A percentile compares a stretch with the other conserved stretches of the same genome.
phyloP scores from a whole-genome alignment of 2,113 vertebrate species.

The Sarotherodon lohbergeri region DNA sequence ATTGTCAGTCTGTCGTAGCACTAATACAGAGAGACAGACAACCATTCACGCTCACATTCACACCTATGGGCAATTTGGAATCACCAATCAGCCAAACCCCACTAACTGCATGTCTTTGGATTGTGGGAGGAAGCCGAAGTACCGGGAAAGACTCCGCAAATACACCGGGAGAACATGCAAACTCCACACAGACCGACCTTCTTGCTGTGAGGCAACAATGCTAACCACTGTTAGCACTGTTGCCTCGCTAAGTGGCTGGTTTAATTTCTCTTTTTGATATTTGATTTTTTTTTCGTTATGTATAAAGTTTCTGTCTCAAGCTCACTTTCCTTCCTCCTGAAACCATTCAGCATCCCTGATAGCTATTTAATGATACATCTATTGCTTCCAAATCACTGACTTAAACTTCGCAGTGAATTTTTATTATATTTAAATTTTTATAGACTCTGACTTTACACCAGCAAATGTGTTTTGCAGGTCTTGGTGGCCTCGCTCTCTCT shows the following conservation, averaged over 20 bases:
- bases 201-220: background rate
- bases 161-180: background rate
- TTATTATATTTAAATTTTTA: background rate
- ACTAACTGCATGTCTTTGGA: background rate
- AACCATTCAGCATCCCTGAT: background rate
- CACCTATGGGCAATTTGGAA: background rate
- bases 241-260: background rate
- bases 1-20: background rate
- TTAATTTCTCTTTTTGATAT: background rate
- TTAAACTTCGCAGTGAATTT: background rate
- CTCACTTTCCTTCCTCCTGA: background rate
- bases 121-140: background rate
- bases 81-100: background rate
- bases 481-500: slow-evolving; percentile 2
- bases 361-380: background rate
- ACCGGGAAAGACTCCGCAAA: background rate
- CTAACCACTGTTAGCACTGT: background rate
- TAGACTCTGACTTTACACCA: background rate
- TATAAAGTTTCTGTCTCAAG: background rate
- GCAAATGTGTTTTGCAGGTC: background rate
- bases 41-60: background rate
- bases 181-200: background rate
- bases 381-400: background rate
- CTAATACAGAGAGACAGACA: background rate
- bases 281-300: background rate